Percentiles rank a stretch among this genome's conserved stretches.
Evolutionary conservation across 2,113 vertebrate species (phyloP).

Genomic region (Pica pica): DNA sequence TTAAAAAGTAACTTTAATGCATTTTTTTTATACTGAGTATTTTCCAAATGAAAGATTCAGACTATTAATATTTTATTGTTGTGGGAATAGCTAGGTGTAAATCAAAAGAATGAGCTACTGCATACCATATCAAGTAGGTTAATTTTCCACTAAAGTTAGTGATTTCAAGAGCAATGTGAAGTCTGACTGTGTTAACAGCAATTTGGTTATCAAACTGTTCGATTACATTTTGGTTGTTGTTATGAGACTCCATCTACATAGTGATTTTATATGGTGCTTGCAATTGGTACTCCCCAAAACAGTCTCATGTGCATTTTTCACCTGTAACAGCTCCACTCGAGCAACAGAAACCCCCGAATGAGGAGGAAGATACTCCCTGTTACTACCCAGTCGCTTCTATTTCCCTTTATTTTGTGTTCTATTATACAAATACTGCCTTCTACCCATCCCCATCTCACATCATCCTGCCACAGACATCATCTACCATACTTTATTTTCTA

Average conservation of each 20-base stretch:
- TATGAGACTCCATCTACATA: not conserved
- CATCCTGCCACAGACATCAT: not conserved
- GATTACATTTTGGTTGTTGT: not conserved
- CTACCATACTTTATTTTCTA: not conserved
- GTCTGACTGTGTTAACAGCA: not conserved
- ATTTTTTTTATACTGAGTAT: not conserved
- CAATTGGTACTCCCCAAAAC: not conserved
- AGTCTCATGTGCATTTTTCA: not conserved
- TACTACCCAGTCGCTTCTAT: not conserved
- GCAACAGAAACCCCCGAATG: not conserved
- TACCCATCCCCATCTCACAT: not conserved
- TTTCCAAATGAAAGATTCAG: constrained; percentile 12
- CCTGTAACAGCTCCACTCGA: not conserved
- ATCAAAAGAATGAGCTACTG: not conserved
- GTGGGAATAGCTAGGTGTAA: not conserved
- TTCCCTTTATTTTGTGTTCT: not conserved
- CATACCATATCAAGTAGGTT: not conserved
- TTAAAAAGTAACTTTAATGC: not conserved
- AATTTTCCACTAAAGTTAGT: not conserved
- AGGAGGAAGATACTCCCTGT: not conserved
- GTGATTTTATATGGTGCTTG: not conserved
- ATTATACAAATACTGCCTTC: too few species aligned
- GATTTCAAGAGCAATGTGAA: not conserved
- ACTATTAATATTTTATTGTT: constrained; percentile 1
- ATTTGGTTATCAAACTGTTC: not conserved